These are phyloP conservation scores for Tupaia chinensis DNA, from an alignment of 2,113 vertebrate genomes.

Conservation along the genomic window DNA sequence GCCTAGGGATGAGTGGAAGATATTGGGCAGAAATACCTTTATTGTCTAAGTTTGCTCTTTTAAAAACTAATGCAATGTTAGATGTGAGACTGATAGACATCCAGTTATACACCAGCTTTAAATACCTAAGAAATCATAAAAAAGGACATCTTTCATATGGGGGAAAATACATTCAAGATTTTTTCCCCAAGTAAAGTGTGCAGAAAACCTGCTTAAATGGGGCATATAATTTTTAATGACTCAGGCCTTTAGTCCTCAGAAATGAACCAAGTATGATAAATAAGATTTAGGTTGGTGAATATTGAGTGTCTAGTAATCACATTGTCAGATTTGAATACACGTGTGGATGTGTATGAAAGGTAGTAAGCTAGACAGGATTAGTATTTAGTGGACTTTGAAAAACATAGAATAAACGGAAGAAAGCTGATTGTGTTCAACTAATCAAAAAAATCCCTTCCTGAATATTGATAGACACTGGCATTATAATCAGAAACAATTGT, in stretches of 20 bases:
- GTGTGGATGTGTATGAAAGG: conserved; percentile 76
- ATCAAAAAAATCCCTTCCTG: conserved; percentile 33
- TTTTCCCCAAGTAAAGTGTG: conserved; percentile 87
- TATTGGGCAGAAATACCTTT: neutral
- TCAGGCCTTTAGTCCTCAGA: conserved; percentile 87
- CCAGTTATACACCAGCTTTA: conserved; percentile 55
- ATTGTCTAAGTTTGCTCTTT: neutral
- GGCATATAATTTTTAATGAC: conserved; percentile 90
- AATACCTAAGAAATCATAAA: conserved; percentile 84
- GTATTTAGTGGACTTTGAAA: conserved; percentile 64
- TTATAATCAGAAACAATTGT: neutral
- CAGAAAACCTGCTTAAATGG: conserved; percentile 90
- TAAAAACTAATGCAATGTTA: conserved; percentile 13
- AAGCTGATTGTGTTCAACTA: conserved; percentile 72
- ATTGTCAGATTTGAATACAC: conserved; percentile 78
- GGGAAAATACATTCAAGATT: conserved; percentile 83
- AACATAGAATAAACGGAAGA: conserved; percentile 71
- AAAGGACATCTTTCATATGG: conserved; percentile 76
- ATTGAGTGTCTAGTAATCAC: conserved; percentile 78
- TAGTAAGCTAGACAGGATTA: conserved; percentile 68
- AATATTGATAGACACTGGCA: neutral
- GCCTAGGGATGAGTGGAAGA: neutral
- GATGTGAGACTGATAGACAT: conserved; percentile 46
- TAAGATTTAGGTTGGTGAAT: conserved; percentile 81
- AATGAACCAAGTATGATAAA: conserved; percentile 88